phyloP scores from a whole-genome alignment of 2,888 invertebrate genomes.

The Trissolcus japonicus region DNA sequence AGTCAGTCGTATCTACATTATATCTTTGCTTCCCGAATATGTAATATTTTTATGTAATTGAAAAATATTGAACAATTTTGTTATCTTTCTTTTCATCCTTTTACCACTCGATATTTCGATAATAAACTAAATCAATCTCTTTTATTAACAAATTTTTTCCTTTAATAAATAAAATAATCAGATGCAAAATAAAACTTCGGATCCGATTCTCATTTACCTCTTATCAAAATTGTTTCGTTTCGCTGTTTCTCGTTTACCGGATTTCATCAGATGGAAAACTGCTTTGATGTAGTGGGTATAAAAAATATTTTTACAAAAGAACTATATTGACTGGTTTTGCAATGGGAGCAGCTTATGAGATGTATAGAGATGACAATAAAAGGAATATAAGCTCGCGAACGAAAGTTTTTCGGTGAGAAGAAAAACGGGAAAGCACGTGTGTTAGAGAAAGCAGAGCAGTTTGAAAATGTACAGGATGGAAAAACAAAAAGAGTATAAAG shows the following conservation, averaged over 20 bases:
- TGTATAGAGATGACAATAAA: slow-evolving; percentile 22
- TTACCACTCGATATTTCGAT: too few relatives aligned
- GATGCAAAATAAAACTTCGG: too few relatives aligned
- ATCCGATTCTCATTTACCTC: too few relatives aligned
- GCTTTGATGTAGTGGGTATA: neutral
- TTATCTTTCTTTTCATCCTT: too few relatives aligned
- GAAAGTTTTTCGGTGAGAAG: slow-evolving; percentile 28
- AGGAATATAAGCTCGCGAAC: slow-evolving; percentile 8
- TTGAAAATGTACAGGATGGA: slow-evolving; percentile 29
- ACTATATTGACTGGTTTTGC: slow-evolving; percentile 26
- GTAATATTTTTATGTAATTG: neutral
- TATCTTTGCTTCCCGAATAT: neutral
- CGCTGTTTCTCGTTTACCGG: neutral
- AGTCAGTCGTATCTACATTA: slow-evolving; percentile 5
- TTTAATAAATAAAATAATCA: too few relatives aligned
- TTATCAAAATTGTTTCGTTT: neutral
- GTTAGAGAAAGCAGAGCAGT: slow-evolving; percentile 23
- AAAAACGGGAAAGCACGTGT: slow-evolving; percentile 27
- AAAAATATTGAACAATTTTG: too few relatives aligned
- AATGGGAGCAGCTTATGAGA: slow-evolving; percentile 32
- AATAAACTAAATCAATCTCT: too few relatives aligned
- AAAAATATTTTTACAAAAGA: slow-evolving; percentile 17
- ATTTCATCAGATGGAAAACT: neutral
- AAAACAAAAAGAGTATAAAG: slow-evolving; percentile 32
- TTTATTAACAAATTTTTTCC: too few relatives aligned